These are phyloP conservation scores for Galaxea fascicularis DNA, from an alignment of 92 coral and sea anemone genomes.

Conservation along the genomic window DNA sequence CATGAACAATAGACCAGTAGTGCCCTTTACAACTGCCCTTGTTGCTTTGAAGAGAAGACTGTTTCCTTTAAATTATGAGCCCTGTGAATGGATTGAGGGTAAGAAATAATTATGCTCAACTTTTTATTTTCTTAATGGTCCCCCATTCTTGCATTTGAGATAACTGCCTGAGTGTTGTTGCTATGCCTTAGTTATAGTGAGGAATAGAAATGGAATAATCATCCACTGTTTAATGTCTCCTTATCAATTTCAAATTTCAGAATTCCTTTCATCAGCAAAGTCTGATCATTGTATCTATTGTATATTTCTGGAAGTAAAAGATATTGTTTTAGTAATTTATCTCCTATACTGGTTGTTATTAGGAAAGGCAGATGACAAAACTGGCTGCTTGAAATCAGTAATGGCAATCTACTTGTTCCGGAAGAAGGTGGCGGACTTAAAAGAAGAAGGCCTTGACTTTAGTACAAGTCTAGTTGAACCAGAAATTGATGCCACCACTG, in stretches of 20 bases:
- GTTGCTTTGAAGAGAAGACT: constrained; percentile 26
- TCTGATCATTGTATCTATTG: too few relatives aligned
- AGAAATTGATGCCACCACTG: constrained; percentile 20
- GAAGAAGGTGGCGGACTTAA: constrained; percentile 1
- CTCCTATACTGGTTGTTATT: not conserved
- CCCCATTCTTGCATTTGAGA: too few relatives aligned
- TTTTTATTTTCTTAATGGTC: too few relatives aligned
- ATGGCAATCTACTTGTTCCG: constrained; percentile 62
- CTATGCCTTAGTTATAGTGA: too few relatives aligned
- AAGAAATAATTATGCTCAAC: too few relatives aligned
- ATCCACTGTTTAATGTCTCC: not conserved
- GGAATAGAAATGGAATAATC: too few relatives aligned
- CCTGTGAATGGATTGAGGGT: constrained; percentile 59
- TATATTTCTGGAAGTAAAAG: too few relatives aligned
- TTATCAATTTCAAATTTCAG: not conserved
- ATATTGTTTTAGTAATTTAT: too few relatives aligned
- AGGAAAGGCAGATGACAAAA: constrained; percentile 54
- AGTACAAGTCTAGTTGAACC: constrained; percentile 4
- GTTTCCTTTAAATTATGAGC: constrained; percentile 59
- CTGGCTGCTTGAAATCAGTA: constrained; percentile 48
- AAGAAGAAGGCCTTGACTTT: constrained; percentile 31
- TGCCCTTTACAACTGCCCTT: constrained; percentile 44
- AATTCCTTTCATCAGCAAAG: not conserved
- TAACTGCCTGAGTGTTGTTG: too few relatives aligned
- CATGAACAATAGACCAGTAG: constrained; percentile 16